Conservation (phyloP, 2,113 vertebrate genomes). For the Toxostoma redivivum region DNA sequence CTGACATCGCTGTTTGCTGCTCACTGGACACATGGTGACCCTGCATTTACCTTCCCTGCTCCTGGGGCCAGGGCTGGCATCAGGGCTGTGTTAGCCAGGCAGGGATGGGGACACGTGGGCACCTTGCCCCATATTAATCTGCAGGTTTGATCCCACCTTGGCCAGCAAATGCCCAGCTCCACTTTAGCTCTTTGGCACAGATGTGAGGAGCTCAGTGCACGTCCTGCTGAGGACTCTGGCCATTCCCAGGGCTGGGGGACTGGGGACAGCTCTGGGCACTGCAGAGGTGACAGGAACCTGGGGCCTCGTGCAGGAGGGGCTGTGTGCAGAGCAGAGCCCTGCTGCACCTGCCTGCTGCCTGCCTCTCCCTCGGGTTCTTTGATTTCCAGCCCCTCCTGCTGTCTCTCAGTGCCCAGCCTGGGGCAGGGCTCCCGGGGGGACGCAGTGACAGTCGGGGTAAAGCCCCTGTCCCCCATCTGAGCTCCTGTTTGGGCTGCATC, state of each 20-base stretch:
- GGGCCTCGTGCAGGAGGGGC: not conserved
- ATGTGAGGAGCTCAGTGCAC: not conserved
- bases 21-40: not conserved
- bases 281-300: not conserved
- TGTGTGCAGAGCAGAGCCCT: not conserved
- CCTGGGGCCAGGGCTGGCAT: not conserved
- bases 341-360: not conserved
- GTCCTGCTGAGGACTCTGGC: not conserved
- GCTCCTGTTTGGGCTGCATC: not conserved
- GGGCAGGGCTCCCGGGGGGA: not conserved
- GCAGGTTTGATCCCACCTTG: not conserved
- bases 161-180: not conserved
- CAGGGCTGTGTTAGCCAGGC: not conserved
- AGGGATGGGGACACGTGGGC: not conserved
- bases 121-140: not conserved
- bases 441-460: not conserved
- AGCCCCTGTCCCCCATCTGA: not conserved
- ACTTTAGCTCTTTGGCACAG: not conserved
- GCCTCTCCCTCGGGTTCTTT: not conserved
- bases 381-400: not conserved
- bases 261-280: not conserved
- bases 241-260: not conserved
- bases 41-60: not conserved
- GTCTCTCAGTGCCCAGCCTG: not conserved
- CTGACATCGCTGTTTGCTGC: not conserved